phyloP scores from a whole-genome alignment of 1,140 invertebrate species.

The Drosophila ohnishii region DNA sequence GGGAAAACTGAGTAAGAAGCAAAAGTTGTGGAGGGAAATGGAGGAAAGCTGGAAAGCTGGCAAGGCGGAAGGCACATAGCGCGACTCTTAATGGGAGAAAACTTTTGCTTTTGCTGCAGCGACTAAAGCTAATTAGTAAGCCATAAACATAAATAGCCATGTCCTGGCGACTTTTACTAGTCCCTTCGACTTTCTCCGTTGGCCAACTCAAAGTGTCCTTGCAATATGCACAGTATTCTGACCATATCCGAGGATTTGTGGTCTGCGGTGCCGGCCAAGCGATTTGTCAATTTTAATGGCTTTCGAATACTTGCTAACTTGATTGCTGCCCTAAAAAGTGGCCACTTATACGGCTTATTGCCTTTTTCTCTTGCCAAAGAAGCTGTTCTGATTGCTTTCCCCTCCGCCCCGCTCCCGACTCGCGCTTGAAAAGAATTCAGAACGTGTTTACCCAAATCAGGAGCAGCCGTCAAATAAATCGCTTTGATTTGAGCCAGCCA shows the following conservation, averaged over 20 bases:
- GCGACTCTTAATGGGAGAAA: constrained; percentile 46
- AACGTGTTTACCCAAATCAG: constrained; percentile 70
- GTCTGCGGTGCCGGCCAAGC: constrained; percentile 29
- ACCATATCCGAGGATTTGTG: constrained; percentile 3
- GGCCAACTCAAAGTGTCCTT: constrained; percentile 20
- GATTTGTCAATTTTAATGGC: constrained; percentile 77
- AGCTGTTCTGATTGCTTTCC: constrained; percentile 42
- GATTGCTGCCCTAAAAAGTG: constrained; percentile 54
- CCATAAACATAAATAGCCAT: constrained; percentile 53
- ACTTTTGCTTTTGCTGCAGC: constrained; percentile 55
- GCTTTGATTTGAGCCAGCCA: constrained; percentile 65
- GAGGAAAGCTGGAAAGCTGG: not conserved
- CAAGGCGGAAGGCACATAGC: constrained; percentile 9
- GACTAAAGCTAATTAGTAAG: constrained; percentile 46
- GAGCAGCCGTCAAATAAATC: constrained; percentile 67
- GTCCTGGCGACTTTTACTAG: constrained; percentile 36
- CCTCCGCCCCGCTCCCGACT: not conserved
- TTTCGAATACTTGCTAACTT: constrained; percentile 56
- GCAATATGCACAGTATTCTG: not conserved
- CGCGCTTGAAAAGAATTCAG: constrained; percentile 1
- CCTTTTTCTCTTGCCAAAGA: constrained; percentile 50
- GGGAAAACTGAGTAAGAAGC: not conserved
- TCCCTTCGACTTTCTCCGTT: not conserved
- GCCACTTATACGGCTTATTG: constrained; percentile 80
- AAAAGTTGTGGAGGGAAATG: not conserved